Percentiles rank a stretch among this genome's conserved stretches.
Evolutionary conservation across 2,113 vertebrate genomes (phyloP).

Genomic region (Nerophis lumbriciformis): DNA sequence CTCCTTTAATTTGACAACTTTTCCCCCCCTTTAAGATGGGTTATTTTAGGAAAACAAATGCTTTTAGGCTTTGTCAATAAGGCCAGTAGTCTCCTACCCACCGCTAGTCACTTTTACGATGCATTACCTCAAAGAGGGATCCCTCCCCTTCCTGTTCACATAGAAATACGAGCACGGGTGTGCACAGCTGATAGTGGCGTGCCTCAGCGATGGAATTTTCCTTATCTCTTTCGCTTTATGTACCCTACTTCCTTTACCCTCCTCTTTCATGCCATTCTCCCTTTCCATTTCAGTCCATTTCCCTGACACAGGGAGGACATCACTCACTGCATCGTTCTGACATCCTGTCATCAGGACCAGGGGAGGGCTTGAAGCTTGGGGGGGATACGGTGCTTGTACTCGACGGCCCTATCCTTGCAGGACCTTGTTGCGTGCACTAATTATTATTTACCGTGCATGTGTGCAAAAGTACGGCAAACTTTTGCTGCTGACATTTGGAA

Average conservation of each 20-base stretch:
- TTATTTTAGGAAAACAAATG: neutral
- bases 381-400: slow-evolving; percentile 12
- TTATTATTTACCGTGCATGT: slow-evolving; percentile 35
- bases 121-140: slow-evolving; percentile 5
- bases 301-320: slow-evolving; percentile 30
- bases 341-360: slow-evolving; percentile 22
- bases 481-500: slow-evolving; percentile 49
- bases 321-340: slow-evolving; percentile 33
- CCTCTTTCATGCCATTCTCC: slow-evolving; percentile 23
- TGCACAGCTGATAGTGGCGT: slow-evolving; percentile 20
- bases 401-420: slow-evolving; percentile 15
- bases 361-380: slow-evolving; percentile 5
- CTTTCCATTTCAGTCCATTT: slow-evolving; percentile 20
- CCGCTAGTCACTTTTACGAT: slow-evolving; percentile 9
- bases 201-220: slow-evolving; percentile 27
- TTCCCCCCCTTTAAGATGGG: too few relatives aligned
- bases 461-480: slow-evolving; percentile 34
- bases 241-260: neutral
- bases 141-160: neutral
- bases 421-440: slow-evolving; percentile 24
- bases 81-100: slow-evolving; percentile 1
- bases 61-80: neutral
- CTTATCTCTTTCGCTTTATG: slow-evolving; percentile 21
- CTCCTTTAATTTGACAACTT: too few relatives aligned
- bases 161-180: slow-evolving; percentile 21